Percentiles rank a stretch among this genome's conserved stretches.
Evolutionary conservation across 2,113 vertebrate genomes (phyloP).

Genomic region (Arenaria interpres): DNA sequence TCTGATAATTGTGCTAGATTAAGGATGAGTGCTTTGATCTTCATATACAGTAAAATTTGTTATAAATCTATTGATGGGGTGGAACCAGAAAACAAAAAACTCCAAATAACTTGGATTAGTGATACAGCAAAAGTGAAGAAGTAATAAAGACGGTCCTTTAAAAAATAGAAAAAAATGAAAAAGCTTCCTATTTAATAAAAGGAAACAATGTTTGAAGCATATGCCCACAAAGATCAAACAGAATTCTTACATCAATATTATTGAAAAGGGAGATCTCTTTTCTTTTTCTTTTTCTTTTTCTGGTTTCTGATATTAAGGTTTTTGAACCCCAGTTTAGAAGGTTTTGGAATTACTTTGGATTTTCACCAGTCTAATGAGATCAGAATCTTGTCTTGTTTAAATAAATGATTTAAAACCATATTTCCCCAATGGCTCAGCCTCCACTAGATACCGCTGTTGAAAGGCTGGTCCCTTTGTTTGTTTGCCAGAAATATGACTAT

Average conservation of each 20-base stretch:
- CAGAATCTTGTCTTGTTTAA: conserved; percentile 49
- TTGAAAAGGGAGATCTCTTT: conserved; percentile 3
- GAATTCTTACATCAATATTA: conserved; percentile 40
- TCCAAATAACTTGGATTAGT: neutral
- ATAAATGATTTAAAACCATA: conserved; percentile 58
- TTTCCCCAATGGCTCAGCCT: conserved; percentile 3
- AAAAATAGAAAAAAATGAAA: neutral
- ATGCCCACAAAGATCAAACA: conserved; percentile 42
- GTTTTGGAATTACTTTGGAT: conserved; percentile 34
- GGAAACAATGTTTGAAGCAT: conserved; percentile 3
- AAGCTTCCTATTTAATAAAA: neutral
- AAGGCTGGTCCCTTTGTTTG: conserved; percentile 55
- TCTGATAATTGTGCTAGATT: neutral
- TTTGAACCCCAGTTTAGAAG: conserved; percentile 18
- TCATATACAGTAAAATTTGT: neutral
- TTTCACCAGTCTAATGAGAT: conserved; percentile 35
- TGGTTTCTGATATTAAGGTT: neutral
- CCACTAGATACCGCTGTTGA: conserved; percentile 52
- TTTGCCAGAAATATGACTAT: conserved; percentile 58
- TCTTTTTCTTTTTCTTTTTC: neutral
- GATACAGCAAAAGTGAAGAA: neutral
- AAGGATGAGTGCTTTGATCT: conserved; percentile 34
- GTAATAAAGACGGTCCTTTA: neutral
- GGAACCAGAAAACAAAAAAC: conserved; percentile 18
- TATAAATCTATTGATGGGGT: neutral